These are phyloP conservation scores for Zaprionus tsacasi DNA, from an alignment of 1,140 invertebrate species.

Conservation along the genomic window DNA sequence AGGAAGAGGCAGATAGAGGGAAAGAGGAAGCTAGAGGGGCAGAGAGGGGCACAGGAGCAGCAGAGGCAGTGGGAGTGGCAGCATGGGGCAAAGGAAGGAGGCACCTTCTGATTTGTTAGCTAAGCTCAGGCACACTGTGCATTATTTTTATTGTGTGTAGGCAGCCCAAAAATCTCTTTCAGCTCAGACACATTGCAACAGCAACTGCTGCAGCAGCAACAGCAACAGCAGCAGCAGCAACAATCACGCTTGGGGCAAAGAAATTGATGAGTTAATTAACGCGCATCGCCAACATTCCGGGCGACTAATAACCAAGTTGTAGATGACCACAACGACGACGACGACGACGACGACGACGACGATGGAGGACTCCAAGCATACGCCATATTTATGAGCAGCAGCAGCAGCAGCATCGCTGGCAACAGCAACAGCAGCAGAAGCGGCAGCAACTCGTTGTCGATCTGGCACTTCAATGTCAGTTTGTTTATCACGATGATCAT, in stretches of 20 bases:
- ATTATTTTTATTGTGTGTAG: constrained; percentile 31
- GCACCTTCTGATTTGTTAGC: background rate
- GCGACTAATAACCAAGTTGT: constrained; percentile 82
- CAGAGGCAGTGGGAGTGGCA: background rate
- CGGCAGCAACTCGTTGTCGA: constrained; percentile 62
- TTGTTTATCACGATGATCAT: constrained; percentile 67
- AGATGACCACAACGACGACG: constrained; percentile 65
- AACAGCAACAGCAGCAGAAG: constrained; percentile 13
- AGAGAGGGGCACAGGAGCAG: too few species aligned
- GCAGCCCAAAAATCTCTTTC: constrained; percentile 60
- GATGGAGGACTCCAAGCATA: constrained; percentile 34
- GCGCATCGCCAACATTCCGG: constrained; percentile 80
- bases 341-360: constrained; percentile 32
- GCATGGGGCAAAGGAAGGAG: background rate
- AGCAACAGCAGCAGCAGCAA: constrained; percentile 32
- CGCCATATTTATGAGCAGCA: constrained; percentile 76
- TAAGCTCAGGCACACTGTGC: background rate
- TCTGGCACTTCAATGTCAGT: constrained; percentile 81
- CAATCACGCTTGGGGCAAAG: constrained; percentile 40
- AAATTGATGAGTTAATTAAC: constrained; percentile 83
- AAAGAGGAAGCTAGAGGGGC: background rate
- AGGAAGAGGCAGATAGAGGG: background rate
- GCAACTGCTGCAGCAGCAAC: constrained; percentile 26
- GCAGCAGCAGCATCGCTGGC: constrained; percentile 6
- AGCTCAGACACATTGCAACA: background rate